A percentile compares a stretch with the other conserved stretches of the same genome.
phyloP scores from a whole-genome alignment of 2,888 invertebrate genomes.

The Dasypolia templi region DNA sequence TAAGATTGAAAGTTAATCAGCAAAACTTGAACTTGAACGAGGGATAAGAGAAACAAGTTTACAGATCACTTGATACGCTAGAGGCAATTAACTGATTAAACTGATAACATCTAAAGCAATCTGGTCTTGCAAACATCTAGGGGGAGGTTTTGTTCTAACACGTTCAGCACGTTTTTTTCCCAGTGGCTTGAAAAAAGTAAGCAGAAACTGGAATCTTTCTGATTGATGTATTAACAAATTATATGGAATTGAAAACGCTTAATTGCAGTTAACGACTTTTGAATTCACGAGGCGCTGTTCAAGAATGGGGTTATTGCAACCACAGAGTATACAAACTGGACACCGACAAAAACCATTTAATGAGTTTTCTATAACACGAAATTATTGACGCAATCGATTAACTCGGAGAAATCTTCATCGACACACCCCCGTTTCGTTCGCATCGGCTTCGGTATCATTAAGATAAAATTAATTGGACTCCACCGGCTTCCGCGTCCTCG shows the following conservation, averaged over 20 bases:
- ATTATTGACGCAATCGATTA: constrained; percentile 81
- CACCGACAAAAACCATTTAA: constrained; percentile 57
- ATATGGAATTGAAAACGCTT: constrained; percentile 27
- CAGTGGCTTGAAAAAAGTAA: constrained; percentile 28
- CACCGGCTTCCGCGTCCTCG: constrained; percentile 87
- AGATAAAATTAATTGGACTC: constrained; percentile 87
- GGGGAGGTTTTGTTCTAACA: constrained; percentile 22
- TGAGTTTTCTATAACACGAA: constrained; percentile 62
- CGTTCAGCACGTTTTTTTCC: background rate
- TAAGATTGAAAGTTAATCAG: constrained; percentile 40
- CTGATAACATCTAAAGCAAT: constrained; percentile 53
- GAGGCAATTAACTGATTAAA: constrained; percentile 61
- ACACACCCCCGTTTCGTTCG: constrained; percentile 68
- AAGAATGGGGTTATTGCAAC: constrained; percentile 23
- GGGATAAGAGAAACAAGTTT: constrained; percentile 47
- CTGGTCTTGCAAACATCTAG: constrained; percentile 31
- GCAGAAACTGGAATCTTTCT: constrained; percentile 28
- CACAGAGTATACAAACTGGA: constrained; percentile 28
- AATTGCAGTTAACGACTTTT: constrained; percentile 18
- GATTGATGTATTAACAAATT: constrained; percentile 34
- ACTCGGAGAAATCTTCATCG: constrained; percentile 75
- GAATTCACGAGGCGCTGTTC: constrained; percentile 1
- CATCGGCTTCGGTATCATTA: constrained; percentile 76
- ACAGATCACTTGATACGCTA: constrained; percentile 43
- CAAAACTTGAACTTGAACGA: constrained; percentile 29